Evolutionary conservation across 2,113 vertebrate species (phyloP), one percentile per base, ranked within the genome.

Genomic region (Chascanopsetta lugubris): DNA sequence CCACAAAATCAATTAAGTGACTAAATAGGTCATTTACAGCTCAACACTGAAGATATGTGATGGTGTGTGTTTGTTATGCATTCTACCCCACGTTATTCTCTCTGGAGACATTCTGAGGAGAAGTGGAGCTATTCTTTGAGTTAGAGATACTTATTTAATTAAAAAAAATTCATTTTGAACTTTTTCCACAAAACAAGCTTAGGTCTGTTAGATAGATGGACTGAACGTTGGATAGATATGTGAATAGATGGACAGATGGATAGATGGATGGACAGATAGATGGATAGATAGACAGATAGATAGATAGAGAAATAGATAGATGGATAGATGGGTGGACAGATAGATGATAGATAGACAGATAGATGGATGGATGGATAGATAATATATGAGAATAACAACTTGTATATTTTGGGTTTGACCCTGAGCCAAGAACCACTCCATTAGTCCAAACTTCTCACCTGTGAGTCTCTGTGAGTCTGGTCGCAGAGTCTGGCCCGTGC

Each of bases 21-120:
- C 79, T 83, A 85, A 85, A 85, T 83, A 76, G 85, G 79, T 79
- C 83, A 83, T 83, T 81, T 81, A 75, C 66, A 77, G 76, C 75
- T 65, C 71, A 50, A 62, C 54, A 55, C 34, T 58, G 54, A 64
- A 79, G 75, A 69, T 38, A 27, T 32, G 62, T 24, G 46, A 24
- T 61, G 42, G n/a, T 47, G 15, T 29, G 38, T 42, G 38, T 40
- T 34, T 30, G 8, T 30, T 30, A 30, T 30, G n/a, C n/a, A n/a
- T n/a, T n/a, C n/a, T n/a, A n/a, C n/a, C n/a, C n/a, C n/a, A n/a
- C n/a, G n/a, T n/a, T n/a, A n/a, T n/a, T n/a, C n/a, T n/a, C n/a
- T n/a, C n/a, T n/a, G n/a, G n/a, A n/a, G n/a, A n/a, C n/a, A n/a
- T n/a, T n/a, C n/a, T n/a, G n/a, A n/a, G n/a, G n/a, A n/a, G n/a